Evolutionary conservation across 2,888 invertebrate species (phyloP), one percentile per base, ranked within the genome.

Genomic region (Chloroclystis v-ata): DNA sequence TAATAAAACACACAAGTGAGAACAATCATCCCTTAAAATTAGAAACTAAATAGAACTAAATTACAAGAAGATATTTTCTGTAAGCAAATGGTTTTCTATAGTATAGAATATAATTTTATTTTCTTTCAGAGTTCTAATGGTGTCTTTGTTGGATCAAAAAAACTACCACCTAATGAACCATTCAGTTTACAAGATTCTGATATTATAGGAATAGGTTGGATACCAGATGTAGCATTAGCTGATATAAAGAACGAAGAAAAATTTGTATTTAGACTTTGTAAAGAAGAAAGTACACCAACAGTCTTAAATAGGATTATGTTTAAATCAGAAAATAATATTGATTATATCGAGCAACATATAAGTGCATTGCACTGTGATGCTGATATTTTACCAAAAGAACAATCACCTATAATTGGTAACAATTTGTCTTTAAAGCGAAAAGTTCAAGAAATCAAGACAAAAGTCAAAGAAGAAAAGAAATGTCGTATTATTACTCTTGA

Each of bases 101-200:
- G n/a, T n/a, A n/a, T n/a, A n/a, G n/a, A n/a, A n/a, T n/a, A n/a
- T n/a, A n/a, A n/a, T n/a, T n/a, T n/a, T n/a, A n/a, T n/a, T n/a
- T n/a, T n/a, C n/a, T 49, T 84, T 53, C 63, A 91, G 91, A 91
- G 91, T 65, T 76, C 89, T 2, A 91, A 91, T 81, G 91, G 91
- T 39, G 78, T 90, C 12, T 91, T 69, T 69, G 69, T 91, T 41
- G 91, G 91, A 41, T 69, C 71, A 1, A 62, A 60, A 3, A 75
- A 63, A 63, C 86, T 90, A 56, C 53, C 69, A 9, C 64, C 77
- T 28, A 73, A 78, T 32, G 61, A 60, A 11, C 77, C 82, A 37
- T 67, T 77, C 45, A 49, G 60, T 32, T 54, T 91, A 11, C 62
- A 67, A 38, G 69, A 86, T 35, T 74, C 75, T 32, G 90, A 91